These are phyloP conservation scores for Cynodonichthys magdalenae DNA, from an alignment of 2,797 vertebrate species.

Conservation along the genomic window DNA sequence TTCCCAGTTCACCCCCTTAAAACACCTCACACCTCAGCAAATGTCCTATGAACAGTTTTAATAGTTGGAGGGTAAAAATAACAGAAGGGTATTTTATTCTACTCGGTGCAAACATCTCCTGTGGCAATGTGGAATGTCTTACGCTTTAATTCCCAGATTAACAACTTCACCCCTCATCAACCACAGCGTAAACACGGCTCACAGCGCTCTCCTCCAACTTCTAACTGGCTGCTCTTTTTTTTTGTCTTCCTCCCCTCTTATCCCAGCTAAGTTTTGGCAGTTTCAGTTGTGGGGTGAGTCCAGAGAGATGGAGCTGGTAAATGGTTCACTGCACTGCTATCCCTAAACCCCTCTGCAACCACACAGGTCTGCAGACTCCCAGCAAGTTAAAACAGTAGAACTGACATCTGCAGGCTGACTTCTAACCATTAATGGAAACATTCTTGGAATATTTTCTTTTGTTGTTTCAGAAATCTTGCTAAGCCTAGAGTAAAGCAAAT, in stretches of 20 bases:
- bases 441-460: too few relatives aligned
- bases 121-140: constrained; percentile 69
- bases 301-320: constrained; percentile 42
- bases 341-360: constrained; percentile 40
- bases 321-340: constrained; percentile 43
- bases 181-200: constrained; percentile 76
- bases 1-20: constrained; percentile 3
- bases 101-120: constrained; percentile 43
- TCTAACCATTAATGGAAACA: too few relatives aligned
- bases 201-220: constrained; percentile 1
- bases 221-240: constrained; percentile 11
- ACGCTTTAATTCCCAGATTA: constrained; percentile 77
- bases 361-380: constrained; percentile 30
- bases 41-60: constrained; percentile 37
- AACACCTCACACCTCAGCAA: constrained; percentile 32
- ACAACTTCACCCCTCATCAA: constrained; percentile 79
- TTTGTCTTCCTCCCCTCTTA: not conserved
- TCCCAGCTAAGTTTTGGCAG: constrained; percentile 41
- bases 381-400: not conserved
- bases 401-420: too few relatives aligned
- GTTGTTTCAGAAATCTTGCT: too few relatives aligned
- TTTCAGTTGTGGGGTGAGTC: constrained; percentile 37
- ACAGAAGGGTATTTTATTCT: constrained; percentile 14
- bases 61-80: constrained; percentile 29
- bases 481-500: too few relatives aligned